Base-by-base conservation (phyloP, 1,140 invertebrate species). In the Phocides pigmalion region DNA sequence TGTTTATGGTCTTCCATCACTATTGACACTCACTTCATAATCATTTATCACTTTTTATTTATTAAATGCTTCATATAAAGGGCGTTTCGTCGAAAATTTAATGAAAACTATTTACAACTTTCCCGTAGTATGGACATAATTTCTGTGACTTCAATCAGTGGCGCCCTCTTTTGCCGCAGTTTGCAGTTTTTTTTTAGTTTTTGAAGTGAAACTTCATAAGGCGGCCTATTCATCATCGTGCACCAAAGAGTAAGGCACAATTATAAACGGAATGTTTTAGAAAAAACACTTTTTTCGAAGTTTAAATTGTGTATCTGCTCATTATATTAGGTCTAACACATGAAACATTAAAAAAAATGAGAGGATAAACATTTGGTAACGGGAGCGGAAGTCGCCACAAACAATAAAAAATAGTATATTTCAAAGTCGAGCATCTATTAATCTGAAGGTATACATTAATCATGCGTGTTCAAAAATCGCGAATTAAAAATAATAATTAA, bases 91-190 rank as follows among this genome's bases (percentile, higher is more conserved):
- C 63, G 64, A 77, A 83, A 77, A 74, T 79, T 76, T 75, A 67
- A 61, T 64, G 72, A 81, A 87, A 89, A 85, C 79, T 87, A 89
- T 85, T 85, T 87, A 89, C 84, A 90, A 90, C 88, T 89, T 89
- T 90, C 84, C 81, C 79, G 82, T 82, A 74, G 74, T 79, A 65
- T 41, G 62, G 73, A 75, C 74, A 84, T 75, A 76, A 82, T 81
- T 66, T 76, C 64, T 62, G 58, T 66, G 51, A 74, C 74, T 73
- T 70, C 67, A 65, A 69, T 66, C 68, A 56, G 62, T 62, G 56
- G 76, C 76, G 78, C 75, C 80, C 79, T 76, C 77, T 80, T 56
- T 63, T 54, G 54, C 63, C 44, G 54, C 32, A 66, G 42, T 56
- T 44, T 35, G 53, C 11, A 56, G 20, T 64, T 71, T 62, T 72